Evolutionary conservation across 2,888 invertebrate genomes (phyloP), one percentile per base, ranked within the genome.

Genomic region (Lycocerus yunnanus): DNA sequence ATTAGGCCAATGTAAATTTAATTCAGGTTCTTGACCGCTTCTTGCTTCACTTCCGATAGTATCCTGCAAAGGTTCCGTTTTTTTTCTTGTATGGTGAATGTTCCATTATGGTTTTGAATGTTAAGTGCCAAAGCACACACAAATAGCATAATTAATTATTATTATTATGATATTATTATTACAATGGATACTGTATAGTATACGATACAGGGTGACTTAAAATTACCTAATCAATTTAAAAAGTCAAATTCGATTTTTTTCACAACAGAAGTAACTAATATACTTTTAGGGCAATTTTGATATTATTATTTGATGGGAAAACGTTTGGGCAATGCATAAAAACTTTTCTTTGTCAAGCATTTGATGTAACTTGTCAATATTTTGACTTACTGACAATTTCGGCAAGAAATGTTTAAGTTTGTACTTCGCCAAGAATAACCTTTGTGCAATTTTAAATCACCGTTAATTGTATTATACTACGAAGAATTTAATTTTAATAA

Each of bases 51-150:
- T 63, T 63, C 61, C 61, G 61, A 18, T 15, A 18, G 13, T 63
- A 63, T 63, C 61, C 61, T 63, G 61, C n/a, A 18, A 20, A 63
- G 20, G 61, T 63, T 63, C 61, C 61, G 61, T 63, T 63, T 63
- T 63, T n/a, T n/a, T n/a, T n/a, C 43, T 43, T 43, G n/a, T 43
- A 6, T 43, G 13, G 6, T 43, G 43, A 43, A n/a, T 43, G 43
- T 43, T 43, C 4, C 43, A 43, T 43, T 43, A 43, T 43, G 43
- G 43, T 43, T 43, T n/a, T n/a, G 43, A 43, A 43, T 43, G 43
- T n/a, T 43, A 43, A 43, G n/a, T 43, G 43, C 6, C 1, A n/a
- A 43, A 43, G 6, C 13, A 43, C 6, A 43, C 13, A 43, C 4
- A 43, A n/a, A 6, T 43, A 6, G 43, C 43, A 43, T 43, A 43